Base-by-base conservation (phyloP, 2,797 vertebrate genomes). In the Podargus strigoides region DNA sequence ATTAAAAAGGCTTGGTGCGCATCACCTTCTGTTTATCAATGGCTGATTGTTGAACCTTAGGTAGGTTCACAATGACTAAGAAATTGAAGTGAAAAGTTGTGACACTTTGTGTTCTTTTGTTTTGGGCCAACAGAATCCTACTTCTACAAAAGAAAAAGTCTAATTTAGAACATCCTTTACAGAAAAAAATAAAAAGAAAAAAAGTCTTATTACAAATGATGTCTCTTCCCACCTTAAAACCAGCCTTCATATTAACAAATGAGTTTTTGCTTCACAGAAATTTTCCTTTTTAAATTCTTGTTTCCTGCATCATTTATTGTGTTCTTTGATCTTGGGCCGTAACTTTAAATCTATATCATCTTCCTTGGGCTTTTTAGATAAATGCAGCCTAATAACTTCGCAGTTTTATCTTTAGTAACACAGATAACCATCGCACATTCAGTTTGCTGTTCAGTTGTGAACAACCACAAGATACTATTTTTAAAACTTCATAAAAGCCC, bases 251-350 rank as follows among this genome's bases (percentile, higher is more conserved):
- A 68, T 84, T 97, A 97, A 97, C 84, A 97, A 97, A 97, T 91
- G 50, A 94, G 36, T 21, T 96, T 93, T 91, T 96, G 44, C 89
- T 95, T 82, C 79, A 81, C 81, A 91, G 89, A 97, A 93, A 91
- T 92, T 93, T 96, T 97, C 91, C 84, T 91, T 84, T 90, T 75
- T 56, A 88, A 87, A 82, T 93, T 94, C 93, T 95, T 95, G 78
- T 95, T 98, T 98, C 98, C 98, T 97, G 90, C 36, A 90, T 92
- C 95, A 88, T 98, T 94, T 97, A 97, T 97, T 97, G 88, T 72
- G n/a, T 97, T 93, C 97, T 98, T 98, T 98, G 98, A 98, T 98
- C 97, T 98, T 89, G 73, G 16, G 42, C 85, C 92, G 68, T 94
- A 78, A 95, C 49, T 91, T 95, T 91, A 96, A 96, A 96, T 97